These are phyloP conservation scores for Momotus momota DNA, from an alignment of 2,797 vertebrate species.

Conservation along the genomic window DNA sequence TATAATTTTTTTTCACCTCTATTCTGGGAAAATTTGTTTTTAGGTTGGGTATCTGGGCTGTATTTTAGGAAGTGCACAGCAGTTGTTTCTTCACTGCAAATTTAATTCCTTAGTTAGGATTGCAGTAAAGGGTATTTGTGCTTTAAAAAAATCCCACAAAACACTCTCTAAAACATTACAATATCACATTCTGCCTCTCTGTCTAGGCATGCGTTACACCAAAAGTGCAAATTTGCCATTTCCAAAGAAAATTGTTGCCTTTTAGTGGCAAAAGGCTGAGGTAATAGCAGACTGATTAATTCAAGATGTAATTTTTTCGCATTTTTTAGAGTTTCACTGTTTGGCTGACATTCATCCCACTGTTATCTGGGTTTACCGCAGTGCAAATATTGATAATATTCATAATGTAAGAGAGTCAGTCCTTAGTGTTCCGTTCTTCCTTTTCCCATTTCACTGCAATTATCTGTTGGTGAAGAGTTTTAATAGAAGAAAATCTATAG, in stretches of 20 bases:
- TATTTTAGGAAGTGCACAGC: neutral
- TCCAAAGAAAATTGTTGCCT: neutral
- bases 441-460: neutral
- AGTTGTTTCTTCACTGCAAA: neutral
- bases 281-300: neutral
- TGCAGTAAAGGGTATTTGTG: neutral
- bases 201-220: neutral
- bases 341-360: neutral
- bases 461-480: neutral
- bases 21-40: neutral
- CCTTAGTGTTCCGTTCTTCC: neutral
- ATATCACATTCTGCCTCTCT: neutral
- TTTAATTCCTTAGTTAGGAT: neutral
- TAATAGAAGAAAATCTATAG: neutral
- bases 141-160: neutral
- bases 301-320: slow-evolving; percentile 5
- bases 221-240: slow-evolving; percentile 14
- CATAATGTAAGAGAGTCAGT: neutral
- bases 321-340: neutral
- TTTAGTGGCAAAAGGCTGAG: neutral
- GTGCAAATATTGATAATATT: neutral
- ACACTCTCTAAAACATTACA: neutral
- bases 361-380: neutral
- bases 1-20: slow-evolving; percentile 5
- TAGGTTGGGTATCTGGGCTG: neutral